phyloP scores from a whole-genome alignment of 2,113 vertebrate genomes.

The Oophaga pumilio region DNA sequence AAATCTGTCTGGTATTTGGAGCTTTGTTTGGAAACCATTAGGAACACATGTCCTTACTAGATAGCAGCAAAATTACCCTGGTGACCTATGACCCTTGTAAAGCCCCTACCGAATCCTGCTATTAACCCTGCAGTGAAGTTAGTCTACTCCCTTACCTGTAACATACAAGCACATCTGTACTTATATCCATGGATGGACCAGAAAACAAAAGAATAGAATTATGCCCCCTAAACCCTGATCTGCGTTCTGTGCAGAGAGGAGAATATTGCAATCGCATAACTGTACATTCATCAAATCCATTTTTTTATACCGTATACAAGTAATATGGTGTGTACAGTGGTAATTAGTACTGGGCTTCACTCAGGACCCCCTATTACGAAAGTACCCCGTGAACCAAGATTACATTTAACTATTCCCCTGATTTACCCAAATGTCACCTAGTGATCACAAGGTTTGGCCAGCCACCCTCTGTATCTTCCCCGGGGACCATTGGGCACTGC shows the following conservation, averaged over 20 bases:
- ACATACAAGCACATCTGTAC: background rate
- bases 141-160: background rate
- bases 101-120: background rate
- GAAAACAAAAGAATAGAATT: background rate
- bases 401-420: background rate
- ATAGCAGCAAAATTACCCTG: background rate
- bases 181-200: background rate
- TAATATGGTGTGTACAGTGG: background rate
- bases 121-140: background rate
- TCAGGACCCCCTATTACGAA: background rate
- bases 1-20: background rate
- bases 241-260: too few species aligned
- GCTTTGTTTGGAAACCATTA: background rate
- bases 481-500: background rate
- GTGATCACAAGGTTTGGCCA: too few species aligned
- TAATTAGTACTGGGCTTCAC: background rate
- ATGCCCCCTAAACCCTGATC: background rate
- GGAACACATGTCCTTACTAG: background rate
- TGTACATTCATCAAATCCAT: background rate
- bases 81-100: constrained; percentile 5
- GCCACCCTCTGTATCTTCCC: background rate
- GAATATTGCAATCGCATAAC: too few species aligned
- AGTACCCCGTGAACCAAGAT: background rate
- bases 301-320: background rate
- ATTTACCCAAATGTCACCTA: background rate